Percentiles rank a stretch among this genome's conserved stretches.
Conservation (phyloP, 2,888 invertebrate species). For the Gryllus longicercus region DNA sequence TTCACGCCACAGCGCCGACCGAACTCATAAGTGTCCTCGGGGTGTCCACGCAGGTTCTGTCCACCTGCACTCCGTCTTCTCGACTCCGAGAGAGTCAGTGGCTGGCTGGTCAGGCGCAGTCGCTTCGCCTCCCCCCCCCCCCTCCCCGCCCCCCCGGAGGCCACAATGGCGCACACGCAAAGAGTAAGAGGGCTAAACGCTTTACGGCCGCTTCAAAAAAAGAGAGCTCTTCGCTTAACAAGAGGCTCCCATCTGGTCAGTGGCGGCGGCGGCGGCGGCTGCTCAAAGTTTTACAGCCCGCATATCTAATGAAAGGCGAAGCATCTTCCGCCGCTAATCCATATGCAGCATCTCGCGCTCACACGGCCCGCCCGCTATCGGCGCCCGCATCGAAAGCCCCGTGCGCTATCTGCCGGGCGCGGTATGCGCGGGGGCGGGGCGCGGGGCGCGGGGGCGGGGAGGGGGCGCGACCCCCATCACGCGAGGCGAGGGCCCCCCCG, state of each 20-base stretch:
- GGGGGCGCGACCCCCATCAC: constrained; percentile 25
- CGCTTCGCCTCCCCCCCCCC: background rate
- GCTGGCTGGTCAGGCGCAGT: background rate
- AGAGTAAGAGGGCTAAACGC: background rate
- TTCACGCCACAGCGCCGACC: too few relatives aligned
- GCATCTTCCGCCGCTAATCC: constrained; percentile 4
- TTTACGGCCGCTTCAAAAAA: background rate
- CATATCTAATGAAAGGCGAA: constrained; percentile 17
- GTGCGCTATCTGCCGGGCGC: background rate
- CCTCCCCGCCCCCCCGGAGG: background rate
- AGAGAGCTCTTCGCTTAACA: background rate
- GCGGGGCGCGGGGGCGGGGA: background rate
- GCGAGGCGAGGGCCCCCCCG: constrained; percentile 22
- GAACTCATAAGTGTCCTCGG: too few relatives aligned
- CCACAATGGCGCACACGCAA: background rate
- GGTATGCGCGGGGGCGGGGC: background rate
- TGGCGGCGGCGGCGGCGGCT: background rate
- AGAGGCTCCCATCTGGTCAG: background rate
- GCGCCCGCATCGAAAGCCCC: background rate
- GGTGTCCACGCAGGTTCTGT: too few relatives aligned
- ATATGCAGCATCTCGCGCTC: background rate
- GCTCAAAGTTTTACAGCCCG: background rate
- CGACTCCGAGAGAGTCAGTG: background rate
- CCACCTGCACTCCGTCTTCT: background rate
- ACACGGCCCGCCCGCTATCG: background rate